A percentile compares a stretch with the other conserved stretches of the same genome.
phyloP scores from a whole-genome alignment of 2,888 invertebrate genomes.

The Athalia cordata region DNA sequence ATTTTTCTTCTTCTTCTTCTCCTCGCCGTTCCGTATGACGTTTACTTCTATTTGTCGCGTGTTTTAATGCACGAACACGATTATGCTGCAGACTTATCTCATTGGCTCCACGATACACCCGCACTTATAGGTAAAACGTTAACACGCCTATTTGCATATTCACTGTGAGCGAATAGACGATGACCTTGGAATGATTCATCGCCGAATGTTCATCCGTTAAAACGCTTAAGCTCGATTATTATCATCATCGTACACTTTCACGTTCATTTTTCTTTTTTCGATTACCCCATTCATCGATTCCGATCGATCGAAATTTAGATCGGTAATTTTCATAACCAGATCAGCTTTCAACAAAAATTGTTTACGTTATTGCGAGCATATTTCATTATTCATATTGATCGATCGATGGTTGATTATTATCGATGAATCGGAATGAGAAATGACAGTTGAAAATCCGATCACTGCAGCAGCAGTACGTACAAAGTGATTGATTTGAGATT shows the following conservation, averaged over 20 bases:
- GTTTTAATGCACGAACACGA: not conserved
- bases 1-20: conserved; percentile 10
- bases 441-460: too few relatives aligned
- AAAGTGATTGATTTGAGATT: too few relatives aligned
- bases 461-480: too few relatives aligned
- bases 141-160: not conserved
- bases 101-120: not conserved
- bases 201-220: not conserved
- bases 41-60: not conserved
- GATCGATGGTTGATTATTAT: too few relatives aligned
- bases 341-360: too few relatives aligned
- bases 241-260: not conserved
- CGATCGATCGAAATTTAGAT: not conserved
- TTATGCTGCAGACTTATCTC: not conserved
- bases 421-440: too few relatives aligned
- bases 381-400: too few relatives aligned
- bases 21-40: not conserved
- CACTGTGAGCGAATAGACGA: conserved; percentile 15
- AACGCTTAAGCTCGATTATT: not conserved
- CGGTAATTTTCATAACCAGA: not conserved
- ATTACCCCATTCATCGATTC: not conserved
- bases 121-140: not conserved
- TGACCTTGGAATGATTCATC: conserved; percentile 30
- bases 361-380: too few relatives aligned
- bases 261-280: not conserved